A percentile compares a stretch with the other conserved stretches of the same genome.
phyloP scores from a whole-genome alignment of 2,888 invertebrate genomes.

The Acanthosoma haemorrhoidale region DNA sequence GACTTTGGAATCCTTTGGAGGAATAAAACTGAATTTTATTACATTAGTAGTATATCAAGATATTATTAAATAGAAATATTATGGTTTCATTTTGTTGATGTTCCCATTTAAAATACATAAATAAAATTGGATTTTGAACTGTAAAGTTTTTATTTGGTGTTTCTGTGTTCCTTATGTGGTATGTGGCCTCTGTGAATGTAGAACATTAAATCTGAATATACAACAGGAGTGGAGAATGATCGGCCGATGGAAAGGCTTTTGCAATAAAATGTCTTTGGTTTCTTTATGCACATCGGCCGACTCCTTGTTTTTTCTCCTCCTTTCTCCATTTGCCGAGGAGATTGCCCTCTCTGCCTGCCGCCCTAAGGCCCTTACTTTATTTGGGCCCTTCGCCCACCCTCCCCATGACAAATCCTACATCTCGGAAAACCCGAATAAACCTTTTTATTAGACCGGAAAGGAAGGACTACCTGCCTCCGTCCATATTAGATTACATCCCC shows the following conservation, averaged over 20 bases:
- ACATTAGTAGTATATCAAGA: too few relatives aligned
- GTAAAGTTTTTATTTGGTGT: too few relatives aligned
- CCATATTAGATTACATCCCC: neutral
- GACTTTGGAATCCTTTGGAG: too few relatives aligned
- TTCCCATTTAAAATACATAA: too few relatives aligned
- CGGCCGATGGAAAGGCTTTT: neutral
- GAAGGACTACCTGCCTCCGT: neutral
- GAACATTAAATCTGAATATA: too few relatives aligned
- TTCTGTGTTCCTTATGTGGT: too few relatives aligned
- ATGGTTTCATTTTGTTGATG: too few relatives aligned
- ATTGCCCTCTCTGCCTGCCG: neutral
- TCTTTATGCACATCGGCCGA: neutral
- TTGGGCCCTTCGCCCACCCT: neutral
- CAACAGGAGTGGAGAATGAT: neutral
- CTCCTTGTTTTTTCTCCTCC: neutral
- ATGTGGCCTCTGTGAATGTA: too few relatives aligned
- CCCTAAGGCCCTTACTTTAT: slow-evolving; percentile 13
- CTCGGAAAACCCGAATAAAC: slow-evolving; percentile 14
- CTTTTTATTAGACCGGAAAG: slow-evolving; percentile 12
- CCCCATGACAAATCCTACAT: neutral
- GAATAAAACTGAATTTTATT: too few relatives aligned
- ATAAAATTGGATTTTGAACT: too few relatives aligned
- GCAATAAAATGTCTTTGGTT: neutral
- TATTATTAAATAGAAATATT: too few relatives aligned
- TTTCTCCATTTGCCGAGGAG: neutral